These are phyloP conservation scores for Falco biarmicus DNA, from an alignment of 2,797 vertebrate genomes.

Conservation along the genomic window DNA sequence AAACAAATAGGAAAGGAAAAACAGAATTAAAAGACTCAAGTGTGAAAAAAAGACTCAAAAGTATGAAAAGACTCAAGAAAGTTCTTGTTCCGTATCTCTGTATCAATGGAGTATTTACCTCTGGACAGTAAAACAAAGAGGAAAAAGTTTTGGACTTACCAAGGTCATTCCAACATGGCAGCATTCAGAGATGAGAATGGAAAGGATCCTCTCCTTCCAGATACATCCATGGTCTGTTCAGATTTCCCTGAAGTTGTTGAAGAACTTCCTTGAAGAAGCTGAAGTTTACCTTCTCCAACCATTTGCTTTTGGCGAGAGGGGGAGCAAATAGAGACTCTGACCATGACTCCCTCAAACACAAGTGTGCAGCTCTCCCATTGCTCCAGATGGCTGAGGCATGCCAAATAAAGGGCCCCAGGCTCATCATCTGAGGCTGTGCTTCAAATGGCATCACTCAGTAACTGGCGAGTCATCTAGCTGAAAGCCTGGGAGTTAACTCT, in stretches of 20 bases:
- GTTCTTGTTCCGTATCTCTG: not conserved
- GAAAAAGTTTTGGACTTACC: constrained; percentile 54
- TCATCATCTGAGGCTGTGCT: constrained; percentile 67
- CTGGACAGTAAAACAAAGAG: not conserved
- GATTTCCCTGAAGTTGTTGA: not conserved
- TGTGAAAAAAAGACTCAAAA: not conserved
- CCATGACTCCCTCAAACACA: constrained; percentile 49
- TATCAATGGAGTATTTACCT: constrained; percentile 6
- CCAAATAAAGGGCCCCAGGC: constrained; percentile 69
- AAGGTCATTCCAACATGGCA: constrained; percentile 50
- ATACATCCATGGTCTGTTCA: constrained; percentile 43
- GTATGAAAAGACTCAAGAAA: not conserved
- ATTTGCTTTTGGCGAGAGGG: constrained; percentile 15
- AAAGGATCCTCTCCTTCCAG: not conserved
- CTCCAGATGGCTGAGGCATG: constrained; percentile 46
- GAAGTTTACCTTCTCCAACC: constrained; percentile 36
- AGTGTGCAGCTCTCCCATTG: constrained; percentile 44
- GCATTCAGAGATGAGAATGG: constrained; percentile 31
- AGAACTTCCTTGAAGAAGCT: not conserved
- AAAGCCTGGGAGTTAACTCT: constrained; percentile 46
- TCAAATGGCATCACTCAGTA: constrained; percentile 70
- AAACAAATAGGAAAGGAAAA: not conserved
- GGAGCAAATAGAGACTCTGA: constrained; percentile 1
- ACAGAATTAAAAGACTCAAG: not conserved
- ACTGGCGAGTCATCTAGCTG: constrained; percentile 43